Evolutionary conservation across 92 coral and sea anemone species (phyloP).

Genomic region (Anthopleura xanthogrammica): DNA sequence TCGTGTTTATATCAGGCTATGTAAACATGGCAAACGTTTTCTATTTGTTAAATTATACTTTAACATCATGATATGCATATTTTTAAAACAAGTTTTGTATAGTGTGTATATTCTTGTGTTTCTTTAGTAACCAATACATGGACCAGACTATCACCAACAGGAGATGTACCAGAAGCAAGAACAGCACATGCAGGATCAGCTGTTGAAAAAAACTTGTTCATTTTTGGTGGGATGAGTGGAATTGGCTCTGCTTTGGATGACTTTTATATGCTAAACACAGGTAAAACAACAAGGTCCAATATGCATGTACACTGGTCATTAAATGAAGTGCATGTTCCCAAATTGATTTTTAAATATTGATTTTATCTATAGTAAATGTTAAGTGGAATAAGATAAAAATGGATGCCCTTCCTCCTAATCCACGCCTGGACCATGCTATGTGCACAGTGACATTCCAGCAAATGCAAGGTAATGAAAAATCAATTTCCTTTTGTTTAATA

Average conservation of each 20-base stretch:
- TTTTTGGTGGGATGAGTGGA: constrained; percentile 96
- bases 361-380: constrained; percentile 41
- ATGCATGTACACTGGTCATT: neutral
- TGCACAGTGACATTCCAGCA: constrained; percentile 62
- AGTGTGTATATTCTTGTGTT: neutral
- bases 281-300: constrained; percentile 25
- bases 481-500: no score
- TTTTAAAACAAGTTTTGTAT: no score
- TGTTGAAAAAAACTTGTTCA: constrained; percentile 51
- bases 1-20: no score
- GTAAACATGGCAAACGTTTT: no score
- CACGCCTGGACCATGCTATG: constrained; percentile 94
- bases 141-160: constrained; percentile 61
- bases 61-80: no score
- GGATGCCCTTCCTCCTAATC: constrained; percentile 81
- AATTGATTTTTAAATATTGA: neutral
- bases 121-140: constrained; percentile 57
- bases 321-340: neutral
- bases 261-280: constrained; percentile 74
- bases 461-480: constrained; percentile 32
- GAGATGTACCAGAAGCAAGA: constrained; percentile 68
- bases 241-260: constrained; percentile 85
- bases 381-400: constrained; percentile 58
- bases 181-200: constrained; percentile 92
- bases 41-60: no score